These are phyloP conservation scores for Isichthys henryi DNA, from an alignment of 2,113 vertebrate species.

Conservation along the genomic window DNA sequence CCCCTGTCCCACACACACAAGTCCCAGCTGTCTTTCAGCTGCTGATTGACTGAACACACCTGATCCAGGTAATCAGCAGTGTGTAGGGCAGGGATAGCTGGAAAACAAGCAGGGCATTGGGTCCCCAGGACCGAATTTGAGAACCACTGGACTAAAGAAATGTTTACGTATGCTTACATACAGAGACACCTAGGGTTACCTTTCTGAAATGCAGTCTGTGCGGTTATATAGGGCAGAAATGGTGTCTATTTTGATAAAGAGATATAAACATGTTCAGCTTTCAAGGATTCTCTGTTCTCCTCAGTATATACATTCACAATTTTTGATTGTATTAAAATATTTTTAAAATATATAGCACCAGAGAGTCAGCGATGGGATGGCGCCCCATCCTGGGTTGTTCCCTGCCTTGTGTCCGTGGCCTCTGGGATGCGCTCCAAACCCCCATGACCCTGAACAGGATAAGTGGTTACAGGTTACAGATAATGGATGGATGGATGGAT, in stretches of 20 bases:
- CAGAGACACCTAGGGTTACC: not conserved
- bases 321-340: not conserved
- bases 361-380: not conserved
- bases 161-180: not conserved
- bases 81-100: too few relatives aligned
- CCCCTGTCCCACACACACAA: too few relatives aligned
- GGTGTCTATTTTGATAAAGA: not conserved
- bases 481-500: not conserved
- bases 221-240: not conserved
- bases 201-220: not conserved
- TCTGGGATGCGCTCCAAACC: not conserved
- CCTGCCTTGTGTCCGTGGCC: not conserved
- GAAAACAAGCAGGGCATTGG: too few relatives aligned
- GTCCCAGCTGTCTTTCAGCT: too few relatives aligned
- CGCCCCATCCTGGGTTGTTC: not conserved
- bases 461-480: not conserved
- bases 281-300: not conserved
- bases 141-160: not conserved
- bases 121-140: too few relatives aligned
- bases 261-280: not conserved
- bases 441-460: not conserved
- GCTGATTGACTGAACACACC: too few relatives aligned
- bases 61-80: too few relatives aligned
- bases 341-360: not conserved
- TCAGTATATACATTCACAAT: not conserved